A percentile compares a stretch with the other conserved stretches of the same genome.
These are phyloP conservation scores for Drosophila persimilis DNA, from an alignment of 1,140 invertebrate genomes.

Conservation along the genomic window DNA sequence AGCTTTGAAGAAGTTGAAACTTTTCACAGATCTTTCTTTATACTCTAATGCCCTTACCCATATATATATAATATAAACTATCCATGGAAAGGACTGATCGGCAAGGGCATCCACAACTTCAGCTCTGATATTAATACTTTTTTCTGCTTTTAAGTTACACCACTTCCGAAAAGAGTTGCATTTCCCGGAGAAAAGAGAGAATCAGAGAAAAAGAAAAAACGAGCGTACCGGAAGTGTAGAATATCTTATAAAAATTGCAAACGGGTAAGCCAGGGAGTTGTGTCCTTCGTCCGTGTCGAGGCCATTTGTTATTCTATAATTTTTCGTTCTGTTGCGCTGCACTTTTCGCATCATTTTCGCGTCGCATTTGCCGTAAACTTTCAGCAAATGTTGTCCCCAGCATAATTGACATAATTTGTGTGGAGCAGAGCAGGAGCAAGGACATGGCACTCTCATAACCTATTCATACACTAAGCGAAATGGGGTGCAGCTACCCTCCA, in stretches of 20 bases:
- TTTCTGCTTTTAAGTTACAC: slow-evolving; percentile 44
- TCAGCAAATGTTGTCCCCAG: slow-evolving; percentile 25
- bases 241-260: slow-evolving; percentile 59
- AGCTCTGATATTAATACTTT: neutral
- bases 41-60: too few species aligned
- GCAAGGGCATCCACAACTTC: too few species aligned
- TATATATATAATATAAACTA: too few species aligned
- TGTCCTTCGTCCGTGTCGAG: slow-evolving; percentile 15
- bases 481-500: too few species aligned
- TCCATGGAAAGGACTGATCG: too few species aligned
- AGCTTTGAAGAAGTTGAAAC: too few species aligned
- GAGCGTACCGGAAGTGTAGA: slow-evolving; percentile 59
- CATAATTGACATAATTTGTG: slow-evolving; percentile 61
- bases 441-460: slow-evolving; percentile 25
- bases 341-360: slow-evolving; percentile 53
- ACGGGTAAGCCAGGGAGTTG: slow-evolving; percentile 16
- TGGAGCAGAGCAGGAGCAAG: neutral
- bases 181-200: slow-evolving; percentile 7
- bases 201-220: neutral
- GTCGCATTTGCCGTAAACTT: slow-evolving; percentile 42
- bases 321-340: slow-evolving; percentile 37
- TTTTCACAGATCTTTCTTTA: too few species aligned
- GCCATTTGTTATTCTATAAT: slow-evolving; percentile 53
- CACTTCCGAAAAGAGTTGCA: slow-evolving; percentile 33
- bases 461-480: slow-evolving; percentile 21